Base-by-base conservation (phyloP, 2,888 invertebrate genomes). In the Drosophila borealis region DNA sequence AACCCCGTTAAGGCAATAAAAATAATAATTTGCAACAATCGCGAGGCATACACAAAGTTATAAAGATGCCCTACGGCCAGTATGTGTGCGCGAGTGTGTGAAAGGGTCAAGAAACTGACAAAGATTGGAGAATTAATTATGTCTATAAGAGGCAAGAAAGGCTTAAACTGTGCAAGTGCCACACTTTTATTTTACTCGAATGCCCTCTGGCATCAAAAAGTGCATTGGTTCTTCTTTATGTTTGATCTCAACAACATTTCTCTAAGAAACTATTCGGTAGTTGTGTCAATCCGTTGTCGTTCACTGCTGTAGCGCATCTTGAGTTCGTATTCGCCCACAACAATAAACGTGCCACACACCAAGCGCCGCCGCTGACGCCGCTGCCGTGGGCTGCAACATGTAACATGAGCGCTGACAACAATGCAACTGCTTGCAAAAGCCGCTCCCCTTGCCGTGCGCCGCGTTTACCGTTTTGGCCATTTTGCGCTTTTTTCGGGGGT, bases 381-480 rank as follows among this genome's bases (percentile, higher is more conserved):
- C 48, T 53, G 56, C 71, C 56, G 55, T 45, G 54, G 54, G 76
- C 75, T 39, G 63, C 56, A 49, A 62, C 74, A 67, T 78, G 78
- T 70, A 81, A 82, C 82, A 82, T 78, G 81, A 73, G 69, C 78
- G 84, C 84, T 83, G 85, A 83, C 82, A 87, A 87, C 87, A 87
- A 81, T 87, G 86, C 82, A 83, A 70, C 75, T 8, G 66, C 76
- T 76, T 75, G 55, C 45, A 33, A 37, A 19, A 29, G 29, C 8
- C 19, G 21, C 37, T 34, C 37, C 44, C 33, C 39, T 5, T 56
- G 49, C 45, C 13, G 37, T 5, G n/a, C 33, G 45, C 66, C 44
- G 53, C 68, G 72, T 67, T 74, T 61, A 67, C 69, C 70, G 70
- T 71, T 86, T 86, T 75, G 81, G 78, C 78, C 84, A 79, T 81